A percentile compares a stretch with the other conserved stretches of the same genome.
Evolutionary conservation across 2,113 vertebrate genomes (phyloP).

Genomic region (Otis tarda): DNA sequence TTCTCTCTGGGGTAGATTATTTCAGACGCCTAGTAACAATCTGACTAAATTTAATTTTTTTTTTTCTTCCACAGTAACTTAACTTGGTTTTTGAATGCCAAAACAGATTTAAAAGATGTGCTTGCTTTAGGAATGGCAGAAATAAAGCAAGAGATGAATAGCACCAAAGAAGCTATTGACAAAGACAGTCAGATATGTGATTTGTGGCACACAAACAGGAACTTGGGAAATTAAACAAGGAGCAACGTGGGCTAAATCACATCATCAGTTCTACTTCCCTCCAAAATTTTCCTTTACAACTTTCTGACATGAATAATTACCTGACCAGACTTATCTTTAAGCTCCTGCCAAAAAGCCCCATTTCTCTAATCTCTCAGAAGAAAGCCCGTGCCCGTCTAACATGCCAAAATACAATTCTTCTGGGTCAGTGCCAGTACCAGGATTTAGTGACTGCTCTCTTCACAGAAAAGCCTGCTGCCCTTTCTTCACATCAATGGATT

Average conservation of each 20-base stretch:
- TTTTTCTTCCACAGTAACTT: background rate
- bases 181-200: background rate
- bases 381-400: background rate
- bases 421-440: background rate
- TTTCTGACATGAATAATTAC: conserved; percentile 32
- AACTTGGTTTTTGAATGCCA: background rate
- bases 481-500: background rate
- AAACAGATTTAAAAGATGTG: background rate
- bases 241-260: background rate
- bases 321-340: conserved; percentile 20
- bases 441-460: background rate
- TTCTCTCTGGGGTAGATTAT: background rate
- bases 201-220: background rate
- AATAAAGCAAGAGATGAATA: background rate
- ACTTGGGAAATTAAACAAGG: background rate
- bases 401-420: background rate
- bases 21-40: background rate
- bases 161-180: background rate
- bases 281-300: background rate
- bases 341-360: background rate
- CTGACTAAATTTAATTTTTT: background rate
- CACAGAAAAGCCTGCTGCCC: background rate
- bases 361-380: conserved; percentile 19
- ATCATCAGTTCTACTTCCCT: background rate
- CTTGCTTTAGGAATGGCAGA: background rate